Conservation (phyloP, 1,140 invertebrate species). For the Achatina immaculata region DNA sequence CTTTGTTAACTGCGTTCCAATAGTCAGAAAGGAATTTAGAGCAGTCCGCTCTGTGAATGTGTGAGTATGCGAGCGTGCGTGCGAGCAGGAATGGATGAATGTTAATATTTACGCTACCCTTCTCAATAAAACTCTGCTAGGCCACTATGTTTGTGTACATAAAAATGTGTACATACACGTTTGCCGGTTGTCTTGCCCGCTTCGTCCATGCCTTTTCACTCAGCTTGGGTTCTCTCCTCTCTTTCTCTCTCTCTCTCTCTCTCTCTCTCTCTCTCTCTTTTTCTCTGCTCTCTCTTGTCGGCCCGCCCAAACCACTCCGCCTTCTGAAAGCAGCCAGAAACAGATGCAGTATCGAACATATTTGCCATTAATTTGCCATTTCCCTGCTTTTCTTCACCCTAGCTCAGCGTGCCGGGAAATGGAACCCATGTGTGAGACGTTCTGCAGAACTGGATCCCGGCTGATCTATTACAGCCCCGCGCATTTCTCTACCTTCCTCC, state of each 20-base stretch:
- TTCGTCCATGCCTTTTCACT: background rate
- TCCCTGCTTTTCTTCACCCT: background rate
- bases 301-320: background rate
- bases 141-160: no score
- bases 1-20: no score
- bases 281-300: background rate
- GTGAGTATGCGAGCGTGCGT: no score
- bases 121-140: no score
- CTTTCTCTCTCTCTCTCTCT: background rate
- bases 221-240: background rate
- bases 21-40: no score
- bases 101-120: no score
- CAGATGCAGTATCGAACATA: background rate
- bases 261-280: background rate
- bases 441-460: background rate
- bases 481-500: background rate
- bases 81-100: no score
- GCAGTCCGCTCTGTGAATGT: no score
- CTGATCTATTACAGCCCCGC: background rate
- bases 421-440: background rate
- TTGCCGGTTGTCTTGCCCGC: no score
- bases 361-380: constrained; percentile 7
- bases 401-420: background rate
- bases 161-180: no score
- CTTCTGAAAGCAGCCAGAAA: background rate